Evolutionary conservation across 2,888 invertebrate genomes (phyloP), one percentile per base, ranked within the genome.

Genomic region (Flabesymbios commensalis): DNA sequence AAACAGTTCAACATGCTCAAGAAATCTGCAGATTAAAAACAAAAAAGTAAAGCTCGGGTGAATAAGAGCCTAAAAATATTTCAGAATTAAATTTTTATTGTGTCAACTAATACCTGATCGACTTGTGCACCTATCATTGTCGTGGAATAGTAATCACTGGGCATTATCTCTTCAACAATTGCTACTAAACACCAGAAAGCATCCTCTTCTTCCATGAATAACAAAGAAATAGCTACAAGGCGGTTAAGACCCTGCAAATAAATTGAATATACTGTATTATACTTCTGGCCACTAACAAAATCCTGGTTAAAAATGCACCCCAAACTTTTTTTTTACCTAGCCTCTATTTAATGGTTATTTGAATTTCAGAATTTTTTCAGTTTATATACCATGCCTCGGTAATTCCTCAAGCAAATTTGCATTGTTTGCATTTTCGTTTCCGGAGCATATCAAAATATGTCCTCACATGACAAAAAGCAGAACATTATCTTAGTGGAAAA

Each of bases 121-220:
- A 84, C 83, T 60, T 86, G 85, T 10, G 86, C 84, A n/a, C 84
- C 86, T 36, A 83, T 74, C 51, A 87, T 75, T n/a, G 83, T 83
- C 29, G 77, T 70, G 41, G 81, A 83, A 77, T 85, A 87, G 75
- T 87, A 87, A 52, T 84, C 84, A 3, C 74, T 73, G 0, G 86
- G 86, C 80, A 86, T 83, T 28, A 86, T 76, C 64, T 80, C 75
- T 63, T 86, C 86, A 2, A 86, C 83, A 51, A 86, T 85, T 29
- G 84, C 83, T 1, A 85, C 84, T 60, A 87, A 74, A 67, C 85
- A 85, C 85, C 85, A 85, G 75, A 87, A 87, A 0, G 86, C 83
- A 67, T 86, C 86, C 70, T 85, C 85, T 75, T 86, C 86, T 33
- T 79, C 75, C 72, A 87, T 75, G 70, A 86, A 85, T 56, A 87